Conservation (phyloP, 37 sponge, comb jelly and placozoan genomes). For the Beroe forskalii region DNA sequence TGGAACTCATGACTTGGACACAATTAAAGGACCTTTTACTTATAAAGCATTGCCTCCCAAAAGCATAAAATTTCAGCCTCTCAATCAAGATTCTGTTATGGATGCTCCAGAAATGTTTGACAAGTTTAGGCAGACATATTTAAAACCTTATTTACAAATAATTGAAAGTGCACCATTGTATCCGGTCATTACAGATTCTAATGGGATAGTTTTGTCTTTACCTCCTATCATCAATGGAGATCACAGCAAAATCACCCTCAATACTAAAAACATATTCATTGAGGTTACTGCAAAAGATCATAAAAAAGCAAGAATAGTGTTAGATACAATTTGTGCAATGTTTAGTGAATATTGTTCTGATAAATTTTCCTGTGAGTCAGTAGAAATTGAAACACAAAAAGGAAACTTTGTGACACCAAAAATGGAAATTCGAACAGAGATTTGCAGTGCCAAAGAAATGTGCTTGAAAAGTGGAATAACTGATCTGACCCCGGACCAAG, state of each 20-base stretch:
- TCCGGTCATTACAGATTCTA: constrained; percentile 94
- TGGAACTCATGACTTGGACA: constrained; percentile 95
- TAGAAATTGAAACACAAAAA: neutral
- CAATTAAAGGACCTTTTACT: constrained; percentile 91
- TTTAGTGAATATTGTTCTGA: constrained; percentile 87
- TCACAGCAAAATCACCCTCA: constrained; percentile 80
- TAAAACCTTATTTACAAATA: constrained; percentile 94
- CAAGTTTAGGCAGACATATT: constrained; percentile 67
- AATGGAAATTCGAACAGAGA: neutral
- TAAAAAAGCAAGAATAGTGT: constrained; percentile 78
- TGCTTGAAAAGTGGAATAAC: constrained; percentile 51
- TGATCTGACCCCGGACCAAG: constrained; percentile 68
- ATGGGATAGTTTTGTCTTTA: constrained; percentile 91
- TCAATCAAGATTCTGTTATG: constrained; percentile 76
- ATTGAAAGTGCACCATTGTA: constrained; percentile 90
- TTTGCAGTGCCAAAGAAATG: constrained; percentile 47
- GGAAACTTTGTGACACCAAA: constrained; percentile 6
- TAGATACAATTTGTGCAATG: constrained; percentile 92
- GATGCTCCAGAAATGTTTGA: constrained; percentile 55
- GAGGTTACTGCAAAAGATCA: constrained; percentile 89
- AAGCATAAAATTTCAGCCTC: constrained; percentile 87
- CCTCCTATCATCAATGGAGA: constrained; percentile 98
- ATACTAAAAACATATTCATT: constrained; percentile 91
- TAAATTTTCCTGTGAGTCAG: constrained; percentile 70
- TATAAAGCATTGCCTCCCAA: constrained; percentile 93